These are phyloP conservation scores for Eciton burchellii DNA, from an alignment of 1,140 invertebrate species.

Conservation along the genomic window DNA sequence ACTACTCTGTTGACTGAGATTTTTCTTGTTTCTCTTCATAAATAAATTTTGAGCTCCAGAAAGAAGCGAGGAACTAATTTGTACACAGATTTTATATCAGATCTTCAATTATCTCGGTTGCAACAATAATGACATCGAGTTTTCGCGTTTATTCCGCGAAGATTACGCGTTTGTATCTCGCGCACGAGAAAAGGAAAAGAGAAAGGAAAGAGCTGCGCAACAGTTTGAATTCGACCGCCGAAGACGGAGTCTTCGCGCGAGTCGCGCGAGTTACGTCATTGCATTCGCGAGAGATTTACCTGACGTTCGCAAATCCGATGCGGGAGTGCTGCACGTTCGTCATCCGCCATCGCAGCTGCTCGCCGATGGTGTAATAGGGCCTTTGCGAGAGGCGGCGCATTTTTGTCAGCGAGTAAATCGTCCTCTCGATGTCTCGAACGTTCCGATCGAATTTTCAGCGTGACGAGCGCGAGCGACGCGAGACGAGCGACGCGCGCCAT, in stretches of 20 bases:
- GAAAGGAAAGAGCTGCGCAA: too few relatives aligned
- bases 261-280: conserved; percentile 9
- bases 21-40: too few relatives aligned
- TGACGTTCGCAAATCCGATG: conserved; percentile 81
- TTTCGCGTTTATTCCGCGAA: too few relatives aligned
- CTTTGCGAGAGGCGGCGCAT: conserved; percentile 69
- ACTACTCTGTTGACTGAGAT: too few relatives aligned
- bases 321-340: conserved; percentile 81
- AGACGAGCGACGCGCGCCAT: conserved; percentile 41
- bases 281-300: conserved; percentile 72
- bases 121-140: too few relatives aligned
- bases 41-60: too few relatives aligned
- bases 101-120: too few relatives aligned
- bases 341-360: conserved; percentile 83
- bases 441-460: conserved; percentile 40
- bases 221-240: too few relatives aligned
- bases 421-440: conserved; percentile 3
- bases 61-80: too few relatives aligned
- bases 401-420: not conserved
- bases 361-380: conserved; percentile 78
- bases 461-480: conserved; percentile 43
- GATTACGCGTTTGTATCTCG: too few relatives aligned
- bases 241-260: not conserved
- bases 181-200: too few relatives aligned
- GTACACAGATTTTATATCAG: too few relatives aligned